Base-by-base conservation (phyloP, 2,888 invertebrate genomes). In the Meganola albula region DNA sequence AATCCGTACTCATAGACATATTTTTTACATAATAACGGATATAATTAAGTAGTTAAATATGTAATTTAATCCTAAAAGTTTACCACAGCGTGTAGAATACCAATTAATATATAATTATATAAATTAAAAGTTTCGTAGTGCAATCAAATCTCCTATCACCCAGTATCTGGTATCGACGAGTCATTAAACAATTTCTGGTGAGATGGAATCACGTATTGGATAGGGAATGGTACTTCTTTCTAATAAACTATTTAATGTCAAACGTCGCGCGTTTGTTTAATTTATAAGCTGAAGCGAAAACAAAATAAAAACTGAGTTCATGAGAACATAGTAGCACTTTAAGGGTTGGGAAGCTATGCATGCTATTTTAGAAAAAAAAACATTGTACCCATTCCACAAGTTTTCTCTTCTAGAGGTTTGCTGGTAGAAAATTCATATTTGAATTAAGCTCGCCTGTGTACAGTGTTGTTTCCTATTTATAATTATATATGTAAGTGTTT, bases 201-300 rank as follows among this genome's bases (percentile, higher is more conserved):
- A 69, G 64, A 80, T 80, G 72, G 68, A 83, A 72, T 83, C 83
- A 82, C 83, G 83, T 83, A 75, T 72, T 65, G 59, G 65, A 73
- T 70, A 72, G 53, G 63, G 63, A 71, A 66, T 69, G 75, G 68
- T 59, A 61, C 69, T 63, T 79, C 77, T 76, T 79, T 80, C 72
- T 82, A 82, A 83, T 79, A 76, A 80, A 74, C 69, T 61, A 65
- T 69, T 74, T 80, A 74, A 75, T 82, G 83, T 83, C 82, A 82
- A 80, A 73, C 55, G 61, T 49, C 48, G 56, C 35, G 36, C 30
- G 29, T 26, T 10, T 34, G 24, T 11, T 8, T 26, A 56, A 65
- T 33, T 3, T 1, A 65, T 10, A 34, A 41, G 58, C 38, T 42
- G 24, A 5, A 57, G 73, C 73, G 72, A 23, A n/a, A n/a, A n/a